A percentile compares a stretch with the other conserved stretches of the same genome.
Evolutionary conservation across 2,888 invertebrate genomes (phyloP).

Genomic region (Orthosia gracilis): DNA sequence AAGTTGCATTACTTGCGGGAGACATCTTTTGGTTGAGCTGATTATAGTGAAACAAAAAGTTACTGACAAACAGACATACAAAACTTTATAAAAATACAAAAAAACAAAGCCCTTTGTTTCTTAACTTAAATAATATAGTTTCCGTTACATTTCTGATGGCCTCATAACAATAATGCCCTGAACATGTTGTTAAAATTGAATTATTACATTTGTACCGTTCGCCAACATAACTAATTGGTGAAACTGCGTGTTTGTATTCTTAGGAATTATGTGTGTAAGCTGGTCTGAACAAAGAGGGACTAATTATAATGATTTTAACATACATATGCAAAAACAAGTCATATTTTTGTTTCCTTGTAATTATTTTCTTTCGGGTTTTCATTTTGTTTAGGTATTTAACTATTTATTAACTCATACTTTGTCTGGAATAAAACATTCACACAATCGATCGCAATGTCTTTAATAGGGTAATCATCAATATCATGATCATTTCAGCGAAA

Average conservation of each 20-base stretch:
- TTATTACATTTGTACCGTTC: constrained; percentile 64
- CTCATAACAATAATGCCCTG: constrained; percentile 45
- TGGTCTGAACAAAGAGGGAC: constrained; percentile 58
- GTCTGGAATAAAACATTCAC: neutral
- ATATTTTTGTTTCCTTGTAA: constrained; percentile 41
- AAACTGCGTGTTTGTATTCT: constrained; percentile 56
- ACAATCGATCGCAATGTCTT: too few relatives aligned
- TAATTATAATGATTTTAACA: constrained; percentile 60
- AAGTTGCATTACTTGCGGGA: too few relatives aligned
- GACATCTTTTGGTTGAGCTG: too few relatives aligned
- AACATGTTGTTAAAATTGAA: constrained; percentile 56
- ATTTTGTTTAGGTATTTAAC: neutral
- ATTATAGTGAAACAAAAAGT: neutral
- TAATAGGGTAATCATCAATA: too few relatives aligned
- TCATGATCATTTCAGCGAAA: too few relatives aligned
- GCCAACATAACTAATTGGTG: constrained; percentile 46
- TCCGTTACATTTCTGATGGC: constrained; percentile 53
- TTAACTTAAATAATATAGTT: constrained; percentile 34
- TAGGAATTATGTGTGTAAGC: constrained; percentile 64
- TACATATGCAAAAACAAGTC: constrained; percentile 46
- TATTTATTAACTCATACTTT: neutral
- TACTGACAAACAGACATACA: constrained; percentile 15
- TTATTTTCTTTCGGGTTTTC: constrained; percentile 11
- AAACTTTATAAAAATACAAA: constrained; percentile 17
- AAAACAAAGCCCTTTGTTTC: constrained; percentile 62